Percentiles rank a stretch among this genome's conserved stretches.
phyloP scores from a whole-genome alignment of 2,113 vertebrate species.

The Anser brachyrhynchus region DNA sequence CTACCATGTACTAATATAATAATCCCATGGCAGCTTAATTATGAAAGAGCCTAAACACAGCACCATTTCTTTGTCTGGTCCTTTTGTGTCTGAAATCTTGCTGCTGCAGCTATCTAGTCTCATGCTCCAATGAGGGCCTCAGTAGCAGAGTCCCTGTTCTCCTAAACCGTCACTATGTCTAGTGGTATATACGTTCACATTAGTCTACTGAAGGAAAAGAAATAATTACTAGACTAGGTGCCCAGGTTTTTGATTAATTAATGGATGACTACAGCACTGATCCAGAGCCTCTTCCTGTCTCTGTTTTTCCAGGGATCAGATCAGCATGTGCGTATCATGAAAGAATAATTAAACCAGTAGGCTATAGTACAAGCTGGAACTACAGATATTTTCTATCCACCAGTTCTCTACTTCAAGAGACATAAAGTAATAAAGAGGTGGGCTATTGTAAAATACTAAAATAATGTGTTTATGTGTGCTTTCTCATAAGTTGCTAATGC shows the following conservation, averaged over 20 bases:
- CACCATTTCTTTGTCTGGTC: not conserved
- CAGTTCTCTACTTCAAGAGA: not conserved
- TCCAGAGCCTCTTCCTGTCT: not conserved
- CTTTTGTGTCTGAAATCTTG: not conserved
- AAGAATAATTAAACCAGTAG: not conserved
- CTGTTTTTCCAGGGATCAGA: not conserved
- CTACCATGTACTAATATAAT: not conserved
- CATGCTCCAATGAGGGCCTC: accelerated
- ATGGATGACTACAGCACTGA: not conserved
- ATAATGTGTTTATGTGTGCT: not conserved
- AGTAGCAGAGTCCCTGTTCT: not conserved
- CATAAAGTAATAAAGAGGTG: not conserved
- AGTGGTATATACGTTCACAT: not conserved
- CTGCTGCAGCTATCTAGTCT: not conserved
- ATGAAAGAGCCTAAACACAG: not conserved
- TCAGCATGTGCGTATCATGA: not conserved
- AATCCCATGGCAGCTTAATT: not conserved
- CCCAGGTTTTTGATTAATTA: not conserved
- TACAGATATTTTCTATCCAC: accelerated
- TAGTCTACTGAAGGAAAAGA: not conserved
- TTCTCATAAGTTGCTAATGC: not conserved
- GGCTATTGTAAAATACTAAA: not conserved
- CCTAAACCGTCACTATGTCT: not conserved
- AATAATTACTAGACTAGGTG: not conserved
- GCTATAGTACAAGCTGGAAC: not conserved